Conservation (phyloP, 2,797 vertebrate species). For the Bradypus variegatus region DNA sequence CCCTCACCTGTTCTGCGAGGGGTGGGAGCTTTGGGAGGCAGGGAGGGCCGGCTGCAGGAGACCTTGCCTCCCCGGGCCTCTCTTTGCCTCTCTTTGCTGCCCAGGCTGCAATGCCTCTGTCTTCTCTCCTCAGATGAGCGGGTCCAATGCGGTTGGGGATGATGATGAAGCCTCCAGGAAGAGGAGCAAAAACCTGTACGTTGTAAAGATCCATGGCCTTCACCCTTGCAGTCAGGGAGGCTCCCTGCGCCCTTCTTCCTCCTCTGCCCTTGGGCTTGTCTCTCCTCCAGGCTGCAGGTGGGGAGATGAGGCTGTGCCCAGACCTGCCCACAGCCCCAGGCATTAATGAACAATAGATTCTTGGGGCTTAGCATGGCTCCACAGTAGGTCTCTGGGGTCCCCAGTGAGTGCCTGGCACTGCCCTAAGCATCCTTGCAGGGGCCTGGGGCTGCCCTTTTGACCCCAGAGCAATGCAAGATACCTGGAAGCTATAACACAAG, state of each 20-base stretch:
- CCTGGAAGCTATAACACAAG: not conserved
- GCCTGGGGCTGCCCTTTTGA: no score
- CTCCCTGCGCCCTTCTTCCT: not conserved
- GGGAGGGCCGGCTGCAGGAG: not conserved
- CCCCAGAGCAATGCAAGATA: not conserved
- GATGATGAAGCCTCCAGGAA: slow-evolving; percentile 80
- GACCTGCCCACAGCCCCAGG: not conserved
- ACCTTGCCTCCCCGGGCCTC: not conserved
- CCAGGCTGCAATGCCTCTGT: slow-evolving; percentile 67
- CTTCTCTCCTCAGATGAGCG: slow-evolving; percentile 82
- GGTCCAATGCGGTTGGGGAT: slow-evolving; percentile 78
- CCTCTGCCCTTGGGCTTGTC: not conserved
- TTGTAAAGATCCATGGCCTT: slow-evolving; percentile 48
- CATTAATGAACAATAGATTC: not conserved
- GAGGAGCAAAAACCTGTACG: slow-evolving; percentile 93
- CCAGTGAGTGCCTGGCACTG: not conserved
- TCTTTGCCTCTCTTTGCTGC: slow-evolving; percentile 62
- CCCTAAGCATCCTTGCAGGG: not conserved
- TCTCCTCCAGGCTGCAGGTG: not conserved
- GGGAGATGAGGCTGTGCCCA: not conserved
- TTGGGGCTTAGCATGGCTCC: not conserved
- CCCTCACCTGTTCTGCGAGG: not conserved
- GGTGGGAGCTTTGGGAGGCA: not conserved
- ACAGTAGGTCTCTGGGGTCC: not conserved
- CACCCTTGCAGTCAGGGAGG: not conserved